These are phyloP conservation scores for Myrmecophaga tridactyla DNA, from an alignment of 2,113 vertebrate species.

Conservation along the genomic window DNA sequence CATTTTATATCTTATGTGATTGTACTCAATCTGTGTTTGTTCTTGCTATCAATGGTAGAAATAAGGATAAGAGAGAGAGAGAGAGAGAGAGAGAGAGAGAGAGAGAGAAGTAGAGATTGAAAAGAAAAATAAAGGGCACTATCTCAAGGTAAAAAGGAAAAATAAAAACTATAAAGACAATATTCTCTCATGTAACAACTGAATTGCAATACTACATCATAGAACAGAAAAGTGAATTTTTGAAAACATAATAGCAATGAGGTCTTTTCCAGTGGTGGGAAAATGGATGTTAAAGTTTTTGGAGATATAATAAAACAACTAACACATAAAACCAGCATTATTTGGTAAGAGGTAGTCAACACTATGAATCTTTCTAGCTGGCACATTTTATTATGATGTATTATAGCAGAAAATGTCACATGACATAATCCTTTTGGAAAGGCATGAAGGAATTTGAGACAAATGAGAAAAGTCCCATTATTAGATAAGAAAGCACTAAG, in stretches of 20 bases:
- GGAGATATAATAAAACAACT: neutral
- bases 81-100: neutral
- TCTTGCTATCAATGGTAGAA: neutral
- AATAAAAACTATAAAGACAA: neutral
- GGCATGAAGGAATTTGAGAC: neutral
- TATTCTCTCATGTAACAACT: neutral
- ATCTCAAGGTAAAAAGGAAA: neutral
- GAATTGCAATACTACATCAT: neutral
- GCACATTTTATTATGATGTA: neutral
- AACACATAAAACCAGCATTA: neutral
- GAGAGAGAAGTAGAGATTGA: too few species aligned
- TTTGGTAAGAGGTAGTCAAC: neutral
- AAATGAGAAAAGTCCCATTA: neutral
- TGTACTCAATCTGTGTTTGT: neutral
- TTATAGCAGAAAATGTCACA: neutral
- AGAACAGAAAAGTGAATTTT: neutral
- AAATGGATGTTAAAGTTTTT: neutral
- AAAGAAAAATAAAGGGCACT: neutral
- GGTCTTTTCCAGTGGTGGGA: neutral
- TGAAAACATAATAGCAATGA: neutral
- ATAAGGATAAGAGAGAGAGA: rapidly evolving
- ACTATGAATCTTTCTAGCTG: neutral
- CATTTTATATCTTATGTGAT: neutral
- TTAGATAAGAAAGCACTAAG: neutral
- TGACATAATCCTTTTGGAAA: neutral